A percentile compares a stretch with the other conserved stretches of the same genome.
Evolutionary conservation across 1,140 invertebrate genomes (phyloP).

Genomic region (Trialeurodes vaporariorum): DNA sequence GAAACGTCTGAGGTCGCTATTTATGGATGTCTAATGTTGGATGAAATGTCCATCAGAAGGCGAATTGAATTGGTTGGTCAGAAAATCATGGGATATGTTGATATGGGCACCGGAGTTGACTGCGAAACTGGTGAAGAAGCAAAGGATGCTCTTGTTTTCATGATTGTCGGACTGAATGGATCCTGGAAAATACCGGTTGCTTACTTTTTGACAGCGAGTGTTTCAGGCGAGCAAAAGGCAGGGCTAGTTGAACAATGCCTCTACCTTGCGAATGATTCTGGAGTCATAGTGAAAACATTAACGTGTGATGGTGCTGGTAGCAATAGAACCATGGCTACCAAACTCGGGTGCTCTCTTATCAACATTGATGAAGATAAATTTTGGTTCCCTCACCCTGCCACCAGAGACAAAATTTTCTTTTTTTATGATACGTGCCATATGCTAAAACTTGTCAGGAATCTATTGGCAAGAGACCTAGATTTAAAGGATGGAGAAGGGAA

Average conservation of each 20-base stretch:
- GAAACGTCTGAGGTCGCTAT: neutral
- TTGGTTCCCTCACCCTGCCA: slow-evolving; percentile 18
- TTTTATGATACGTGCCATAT: slow-evolving; percentile 23
- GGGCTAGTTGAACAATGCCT: slow-evolving; percentile 21
- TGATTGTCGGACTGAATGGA: slow-evolving; percentile 7
- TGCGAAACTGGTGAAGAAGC: no score
- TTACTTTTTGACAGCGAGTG: slow-evolving; percentile 9
- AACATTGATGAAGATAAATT: slow-evolving; percentile 16
- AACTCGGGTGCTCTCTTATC: slow-evolving; percentile 20
- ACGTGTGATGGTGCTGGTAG: slow-evolving; percentile 29
- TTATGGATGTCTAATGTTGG: neutral
- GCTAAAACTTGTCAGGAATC: slow-evolving; percentile 22
- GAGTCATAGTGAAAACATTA: slow-evolving; percentile 24
- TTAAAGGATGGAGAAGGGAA: neutral
- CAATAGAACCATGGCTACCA: slow-evolving; percentile 22
- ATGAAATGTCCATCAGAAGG: slow-evolving; percentile 5
- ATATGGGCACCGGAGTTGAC: neutral
- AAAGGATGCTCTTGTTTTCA: slow-evolving; percentile 15
- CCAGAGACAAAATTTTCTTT: slow-evolving; percentile 12
- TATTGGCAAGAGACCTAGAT: slow-evolving; percentile 10
- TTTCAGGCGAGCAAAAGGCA: slow-evolving; percentile 9
- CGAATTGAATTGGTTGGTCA: neutral
- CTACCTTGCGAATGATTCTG: slow-evolving; percentile 21
- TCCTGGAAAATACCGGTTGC: slow-evolving; percentile 10
- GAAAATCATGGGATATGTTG: slow-evolving; percentile 6